These are phyloP conservation scores for Ochropleura leucogaster DNA, from an alignment of 2,888 invertebrate genomes.

Conservation along the genomic window DNA sequence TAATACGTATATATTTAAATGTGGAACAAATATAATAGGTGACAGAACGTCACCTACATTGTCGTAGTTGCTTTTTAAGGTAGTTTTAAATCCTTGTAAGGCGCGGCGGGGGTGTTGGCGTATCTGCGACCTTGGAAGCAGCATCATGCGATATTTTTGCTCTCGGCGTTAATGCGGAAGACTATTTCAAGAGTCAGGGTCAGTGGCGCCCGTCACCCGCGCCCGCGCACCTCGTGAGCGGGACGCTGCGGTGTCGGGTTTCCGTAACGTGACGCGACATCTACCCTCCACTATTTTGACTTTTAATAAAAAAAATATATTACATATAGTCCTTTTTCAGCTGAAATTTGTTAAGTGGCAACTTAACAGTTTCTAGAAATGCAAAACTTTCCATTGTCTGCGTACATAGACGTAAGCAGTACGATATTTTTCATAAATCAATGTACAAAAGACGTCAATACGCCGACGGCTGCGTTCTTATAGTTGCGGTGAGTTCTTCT, in stretches of 20 bases:
- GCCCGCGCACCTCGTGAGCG: conserved; percentile 74
- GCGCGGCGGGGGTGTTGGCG: conserved; percentile 78
- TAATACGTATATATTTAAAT: conserved; percentile 14
- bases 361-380: conserved; percentile 17
- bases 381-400: conserved; percentile 44
- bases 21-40: conserved; percentile 33
- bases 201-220: conserved; percentile 83
- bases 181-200: conserved; percentile 91
- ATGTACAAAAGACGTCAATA: conserved; percentile 60
- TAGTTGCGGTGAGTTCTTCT: conserved; percentile 73
- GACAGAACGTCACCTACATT: conserved; percentile 55
- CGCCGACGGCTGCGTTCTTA: conserved; percentile 58
- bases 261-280: conserved; percentile 76
- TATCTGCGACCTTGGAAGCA: conserved; percentile 78
- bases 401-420: conserved; percentile 30
- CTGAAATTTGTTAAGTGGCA: conserved; percentile 1
- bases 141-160: conserved; percentile 90
- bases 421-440: conserved; percentile 57
- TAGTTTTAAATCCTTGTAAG: conserved; percentile 80
- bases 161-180: conserved; percentile 89
- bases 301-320: not conserved
- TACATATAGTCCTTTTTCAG: not conserved
- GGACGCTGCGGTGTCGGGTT: conserved; percentile 81
- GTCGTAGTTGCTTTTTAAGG: conserved; percentile 66
- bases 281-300: conserved; percentile 65